A percentile compares a stretch with the other conserved stretches of the same genome.
These are phyloP conservation scores for Calameuta pallipes DNA, from an alignment of 2,888 invertebrate species.

Conservation along the genomic window DNA sequence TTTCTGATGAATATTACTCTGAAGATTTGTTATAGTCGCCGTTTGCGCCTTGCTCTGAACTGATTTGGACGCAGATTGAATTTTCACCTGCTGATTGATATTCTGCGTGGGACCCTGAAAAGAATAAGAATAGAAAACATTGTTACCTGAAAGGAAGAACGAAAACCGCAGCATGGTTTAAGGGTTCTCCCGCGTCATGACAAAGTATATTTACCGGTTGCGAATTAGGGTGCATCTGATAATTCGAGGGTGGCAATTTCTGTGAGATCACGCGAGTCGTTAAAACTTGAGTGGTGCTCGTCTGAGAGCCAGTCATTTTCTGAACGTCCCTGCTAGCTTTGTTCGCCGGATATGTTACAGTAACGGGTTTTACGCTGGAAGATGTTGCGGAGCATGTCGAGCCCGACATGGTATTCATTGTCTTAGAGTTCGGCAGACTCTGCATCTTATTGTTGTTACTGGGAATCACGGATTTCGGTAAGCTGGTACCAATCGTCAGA, in stretches of 20 bases:
- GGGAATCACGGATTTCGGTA: slow-evolving; percentile 23
- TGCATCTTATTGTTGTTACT: slow-evolving; percentile 23
- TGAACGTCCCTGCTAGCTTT: slow-evolving; percentile 38
- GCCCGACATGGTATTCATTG: neutral
- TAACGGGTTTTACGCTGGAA: slow-evolving; percentile 40
- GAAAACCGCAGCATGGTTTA: neutral
- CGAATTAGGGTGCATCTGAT: slow-evolving; percentile 32
- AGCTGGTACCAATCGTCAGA: slow-evolving; percentile 16
- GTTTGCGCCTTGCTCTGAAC: slow-evolving; percentile 21
- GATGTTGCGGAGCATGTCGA: slow-evolving; percentile 16
- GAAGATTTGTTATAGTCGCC: slow-evolving; percentile 31
- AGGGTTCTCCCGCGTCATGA: slow-evolving; percentile 16
- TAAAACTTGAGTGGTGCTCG: slow-evolving; percentile 45
- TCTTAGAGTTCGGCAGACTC: neutral
- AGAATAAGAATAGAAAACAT: slow-evolving; percentile 18
- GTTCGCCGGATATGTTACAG: slow-evolving; percentile 43
- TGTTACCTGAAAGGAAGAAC: slow-evolving; percentile 3
- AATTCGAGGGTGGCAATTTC: slow-evolving; percentile 37
- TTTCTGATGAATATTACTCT: slow-evolving; percentile 37
- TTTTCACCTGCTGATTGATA: slow-evolving; percentile 38
- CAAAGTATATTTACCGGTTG: slow-evolving; percentile 29
- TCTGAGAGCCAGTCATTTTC: slow-evolving; percentile 35
- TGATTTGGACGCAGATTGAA: slow-evolving; percentile 29
- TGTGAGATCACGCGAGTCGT: slow-evolving; percentile 51
- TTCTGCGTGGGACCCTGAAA: slow-evolving; percentile 28